phyloP scores from a whole-genome alignment of 2,888 invertebrate species.

The Zaprionus obscuricornis region DNA sequence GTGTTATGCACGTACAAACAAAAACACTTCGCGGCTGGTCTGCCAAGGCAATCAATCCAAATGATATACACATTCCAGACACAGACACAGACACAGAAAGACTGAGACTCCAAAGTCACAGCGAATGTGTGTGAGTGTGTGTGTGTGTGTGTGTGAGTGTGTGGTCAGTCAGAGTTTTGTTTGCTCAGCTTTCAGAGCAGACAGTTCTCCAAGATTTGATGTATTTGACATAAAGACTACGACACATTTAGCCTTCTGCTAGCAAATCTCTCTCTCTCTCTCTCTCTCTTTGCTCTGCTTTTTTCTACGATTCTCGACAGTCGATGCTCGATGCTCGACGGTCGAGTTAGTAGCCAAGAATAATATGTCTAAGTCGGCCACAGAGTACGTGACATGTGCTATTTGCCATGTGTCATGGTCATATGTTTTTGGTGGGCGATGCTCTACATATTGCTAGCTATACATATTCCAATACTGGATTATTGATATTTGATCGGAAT shows the following conservation, averaged over 20 bases:
- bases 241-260: constrained; percentile 37
- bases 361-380: constrained; percentile 70
- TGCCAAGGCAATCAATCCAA: constrained; percentile 70
- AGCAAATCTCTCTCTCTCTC: constrained; percentile 54
- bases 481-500: constrained; percentile 56
- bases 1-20: constrained; percentile 57
- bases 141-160: too few relatives aligned
- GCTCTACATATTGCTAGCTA: constrained; percentile 2
- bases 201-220: constrained; percentile 58
- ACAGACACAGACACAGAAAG: constrained; percentile 22
- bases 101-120: neutral
- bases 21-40: constrained; percentile 43
- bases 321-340: neutral
- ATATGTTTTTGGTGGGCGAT: too few relatives aligned
- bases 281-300: neutral
- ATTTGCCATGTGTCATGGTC: constrained; percentile 18
- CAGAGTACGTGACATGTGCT: constrained; percentile 43
- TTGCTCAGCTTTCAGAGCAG: constrained; percentile 50
- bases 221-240: constrained; percentile 72
- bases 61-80: constrained; percentile 72
- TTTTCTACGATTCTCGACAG: neutral
- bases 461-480: constrained; percentile 35
- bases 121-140: too few relatives aligned
- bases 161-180: too few relatives aligned
- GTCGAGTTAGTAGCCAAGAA: constrained; percentile 37